phyloP scores from a whole-genome alignment of 2,113 vertebrate species.

The Rostratula benghalensis region DNA sequence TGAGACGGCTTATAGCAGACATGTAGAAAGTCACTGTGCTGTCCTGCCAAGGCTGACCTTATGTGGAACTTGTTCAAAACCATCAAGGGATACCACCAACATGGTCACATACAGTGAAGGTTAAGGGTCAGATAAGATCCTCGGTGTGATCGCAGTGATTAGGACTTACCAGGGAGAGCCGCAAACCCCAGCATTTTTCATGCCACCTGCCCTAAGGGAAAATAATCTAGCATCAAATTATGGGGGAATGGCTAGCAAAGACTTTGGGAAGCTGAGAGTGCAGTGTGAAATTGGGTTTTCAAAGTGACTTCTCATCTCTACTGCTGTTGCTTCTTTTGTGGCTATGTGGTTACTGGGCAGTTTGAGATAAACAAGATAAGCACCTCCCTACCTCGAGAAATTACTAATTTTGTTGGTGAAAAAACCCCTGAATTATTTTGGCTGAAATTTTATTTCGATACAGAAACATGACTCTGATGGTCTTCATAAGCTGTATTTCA shows the following conservation, averaged over 20 bases:
- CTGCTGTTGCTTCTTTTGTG: background rate
- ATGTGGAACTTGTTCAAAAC: background rate
- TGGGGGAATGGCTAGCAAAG: background rate
- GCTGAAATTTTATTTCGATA: background rate
- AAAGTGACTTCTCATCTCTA: background rate
- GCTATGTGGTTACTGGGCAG: background rate
- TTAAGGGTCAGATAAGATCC: background rate
- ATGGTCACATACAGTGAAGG: background rate
- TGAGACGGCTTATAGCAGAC: background rate
- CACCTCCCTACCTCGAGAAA: accelerated
- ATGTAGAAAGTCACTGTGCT: background rate
- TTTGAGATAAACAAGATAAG: background rate
- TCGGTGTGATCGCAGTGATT: background rate
- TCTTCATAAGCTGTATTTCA: background rate
- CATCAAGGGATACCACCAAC: background rate
- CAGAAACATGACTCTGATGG: background rate
- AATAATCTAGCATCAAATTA: background rate
- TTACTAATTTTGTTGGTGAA: background rate
- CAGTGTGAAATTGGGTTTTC: background rate
- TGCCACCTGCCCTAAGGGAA: background rate
- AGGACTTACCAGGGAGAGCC: background rate
- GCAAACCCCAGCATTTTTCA: background rate
- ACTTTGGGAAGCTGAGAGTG: background rate
- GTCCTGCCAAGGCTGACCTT: background rate
- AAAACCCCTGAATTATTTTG: background rate